Base-by-base conservation (phyloP, 2,797 vertebrate genomes). In the Rhinoraja longicauda region DNA sequence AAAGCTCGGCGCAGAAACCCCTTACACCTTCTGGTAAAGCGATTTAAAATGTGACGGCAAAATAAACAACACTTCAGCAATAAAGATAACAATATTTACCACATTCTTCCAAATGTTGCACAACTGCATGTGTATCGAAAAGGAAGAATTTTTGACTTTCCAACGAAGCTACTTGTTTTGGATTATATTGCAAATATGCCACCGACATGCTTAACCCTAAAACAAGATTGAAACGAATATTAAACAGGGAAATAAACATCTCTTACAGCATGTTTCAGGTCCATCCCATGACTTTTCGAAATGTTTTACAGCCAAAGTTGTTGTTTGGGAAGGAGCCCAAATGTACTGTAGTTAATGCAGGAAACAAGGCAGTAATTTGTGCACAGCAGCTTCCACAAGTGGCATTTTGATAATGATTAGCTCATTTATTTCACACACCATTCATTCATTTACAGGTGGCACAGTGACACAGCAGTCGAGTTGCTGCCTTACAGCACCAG, bases 81-180 rank as follows among this genome's bases (percentile, higher is more conserved):
- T 62, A 75, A 13, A 13, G 59, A 17, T 8, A 88, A 19, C 67
- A 36, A 67, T n/a, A 93, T 95, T 94, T 96, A 99, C 99, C 99
- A 36, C 97, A 98, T 93, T 97, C 95, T 95, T 99, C 98, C 36
- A 99, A 95, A 90, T 98, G 95, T 79, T 96, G 97, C 8, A 99
- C 98, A 90, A 99, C 95, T 0, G 97, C 97, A 10, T 99, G 98
- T 0, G 98, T 99, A 93, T 99, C 99, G 94, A 99, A 99, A 93
- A 97, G 97, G 93, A 98, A 97, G 93, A 98, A 94, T 93, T 94
- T 98, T 93, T 95, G 95, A 45, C 93, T 96, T 82, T 96, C 97
- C 1, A 95, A 93, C 2, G 96, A 96, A 0, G 96, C 94, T 6
- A 95, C 94, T 73, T 95, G 96, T 90, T 77, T 96, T 59, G 94